phyloP scores from a whole-genome alignment of 2,113 vertebrate species.

The Lamprologus tigripictilis region DNA sequence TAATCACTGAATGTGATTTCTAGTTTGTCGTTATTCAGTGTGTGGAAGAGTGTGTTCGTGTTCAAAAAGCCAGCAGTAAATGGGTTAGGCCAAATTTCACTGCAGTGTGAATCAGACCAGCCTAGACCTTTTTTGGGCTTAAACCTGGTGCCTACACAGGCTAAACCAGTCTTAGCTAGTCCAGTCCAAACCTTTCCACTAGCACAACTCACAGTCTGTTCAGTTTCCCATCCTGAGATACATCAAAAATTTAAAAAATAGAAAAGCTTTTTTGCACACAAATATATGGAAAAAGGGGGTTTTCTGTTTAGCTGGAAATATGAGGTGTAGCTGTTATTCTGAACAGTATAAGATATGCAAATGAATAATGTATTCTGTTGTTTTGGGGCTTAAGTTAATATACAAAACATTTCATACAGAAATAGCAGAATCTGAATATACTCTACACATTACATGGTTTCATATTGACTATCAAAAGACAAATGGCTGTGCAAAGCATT shows the following conservation, averaged over 20 bases:
- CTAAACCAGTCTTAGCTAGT: neutral
- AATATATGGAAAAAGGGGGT: neutral
- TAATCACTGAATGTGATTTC: neutral
- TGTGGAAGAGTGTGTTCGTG: neutral
- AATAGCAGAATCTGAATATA: neutral
- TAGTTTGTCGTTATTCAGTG: neutral
- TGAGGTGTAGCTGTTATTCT: neutral
- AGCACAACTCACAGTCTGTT: conserved; percentile 8
- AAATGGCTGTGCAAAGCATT: neutral
- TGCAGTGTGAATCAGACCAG: neutral
- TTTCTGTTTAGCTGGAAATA: neutral
- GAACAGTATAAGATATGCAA: neutral
- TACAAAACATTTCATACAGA: neutral
- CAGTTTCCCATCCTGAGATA: conserved; percentile 32
- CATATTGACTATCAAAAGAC: neutral
- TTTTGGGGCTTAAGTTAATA: neutral
- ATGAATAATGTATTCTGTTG: neutral
- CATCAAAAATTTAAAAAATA: conserved; percentile 12
- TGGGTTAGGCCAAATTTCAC: neutral
- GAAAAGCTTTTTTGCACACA: conserved; percentile 33
- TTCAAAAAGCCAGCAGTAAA: neutral
- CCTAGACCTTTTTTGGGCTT: neutral
- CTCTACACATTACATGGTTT: neutral
- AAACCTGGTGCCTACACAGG: neutral
- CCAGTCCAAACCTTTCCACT: neutral